phyloP scores from a whole-genome alignment of 2,113 vertebrate genomes.

The Hippocampus barbouri region DNA sequence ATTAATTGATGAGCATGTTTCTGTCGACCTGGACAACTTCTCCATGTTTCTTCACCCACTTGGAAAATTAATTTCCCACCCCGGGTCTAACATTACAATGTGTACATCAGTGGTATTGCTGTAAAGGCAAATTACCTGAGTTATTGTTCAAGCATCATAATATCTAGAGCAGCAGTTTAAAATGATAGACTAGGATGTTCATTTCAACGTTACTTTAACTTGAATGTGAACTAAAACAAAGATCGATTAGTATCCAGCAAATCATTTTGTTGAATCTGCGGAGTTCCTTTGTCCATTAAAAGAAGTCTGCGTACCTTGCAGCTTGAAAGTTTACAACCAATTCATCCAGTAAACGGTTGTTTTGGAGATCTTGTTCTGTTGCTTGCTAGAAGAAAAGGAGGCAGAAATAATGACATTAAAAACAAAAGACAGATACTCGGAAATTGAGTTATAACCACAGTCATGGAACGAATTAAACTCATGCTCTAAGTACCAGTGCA shows the following conservation, averaged over 20 bases:
- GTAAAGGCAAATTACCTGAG: background rate
- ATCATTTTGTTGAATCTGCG: background rate
- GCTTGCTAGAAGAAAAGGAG: conserved; percentile 66
- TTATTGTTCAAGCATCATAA: background rate
- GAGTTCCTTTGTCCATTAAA: background rate
- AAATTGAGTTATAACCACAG: background rate
- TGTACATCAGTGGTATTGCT: background rate
- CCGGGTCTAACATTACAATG: background rate
- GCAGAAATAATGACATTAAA: too few species aligned
- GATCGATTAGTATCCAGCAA: background rate
- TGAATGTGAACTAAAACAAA: too few species aligned
- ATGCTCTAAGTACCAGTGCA: background rate
- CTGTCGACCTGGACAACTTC: background rate
- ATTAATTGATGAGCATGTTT: too few species aligned
- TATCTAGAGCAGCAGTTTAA: background rate
- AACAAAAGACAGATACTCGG: background rate
- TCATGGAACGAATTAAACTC: background rate
- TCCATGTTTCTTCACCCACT: background rate
- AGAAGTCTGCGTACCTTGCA: conserved; percentile 75
- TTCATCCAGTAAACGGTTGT: conserved; percentile 88
- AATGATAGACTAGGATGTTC: too few species aligned
- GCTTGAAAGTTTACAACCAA: conserved; percentile 80
- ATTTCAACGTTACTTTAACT: too few species aligned
- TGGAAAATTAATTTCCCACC: background rate
- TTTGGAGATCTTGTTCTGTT: conserved; percentile 85